Conservation (phyloP, 2,797 vertebrate genomes). For the Chrysocyon brachyurus region DNA sequence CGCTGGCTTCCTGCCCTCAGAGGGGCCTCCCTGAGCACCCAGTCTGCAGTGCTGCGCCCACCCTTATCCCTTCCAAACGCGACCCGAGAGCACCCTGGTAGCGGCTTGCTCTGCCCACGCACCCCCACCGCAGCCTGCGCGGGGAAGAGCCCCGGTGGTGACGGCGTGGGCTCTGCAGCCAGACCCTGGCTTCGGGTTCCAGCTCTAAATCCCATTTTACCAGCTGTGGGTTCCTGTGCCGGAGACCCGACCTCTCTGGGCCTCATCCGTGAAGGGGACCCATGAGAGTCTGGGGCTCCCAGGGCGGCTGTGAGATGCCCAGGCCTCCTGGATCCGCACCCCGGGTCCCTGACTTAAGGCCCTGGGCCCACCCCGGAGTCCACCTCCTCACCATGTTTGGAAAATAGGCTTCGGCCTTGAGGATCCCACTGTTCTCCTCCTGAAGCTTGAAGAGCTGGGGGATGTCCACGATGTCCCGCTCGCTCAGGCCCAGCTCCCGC, state of each 20-base stretch:
- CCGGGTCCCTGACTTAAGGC: neutral
- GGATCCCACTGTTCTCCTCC: rapidly evolving
- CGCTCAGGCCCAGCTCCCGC: conserved; percentile 91
- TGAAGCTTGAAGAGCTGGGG: conserved; percentile 92
- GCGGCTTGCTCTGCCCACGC: rapidly evolving
- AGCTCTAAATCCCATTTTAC: neutral
- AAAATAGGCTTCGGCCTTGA: conserved; percentile 90
- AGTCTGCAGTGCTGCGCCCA: neutral
- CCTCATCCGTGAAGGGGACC: neutral
- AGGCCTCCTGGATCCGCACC: neutral
- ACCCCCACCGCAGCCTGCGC: rapidly evolving
- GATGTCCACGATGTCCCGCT: conserved; percentile 94
- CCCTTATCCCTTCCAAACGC: rapidly evolving
- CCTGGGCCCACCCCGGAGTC: rapidly evolving
- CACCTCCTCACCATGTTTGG: conserved; percentile 92
- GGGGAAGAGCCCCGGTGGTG: neutral
- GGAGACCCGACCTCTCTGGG: neutral
- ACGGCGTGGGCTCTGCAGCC: neutral
- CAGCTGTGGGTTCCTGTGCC: neutral
- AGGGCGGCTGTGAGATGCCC: neutral
- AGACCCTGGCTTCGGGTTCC: neutral
- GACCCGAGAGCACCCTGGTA: rapidly evolving
- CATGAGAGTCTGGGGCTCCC: rapidly evolving
- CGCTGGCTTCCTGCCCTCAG: neutral
- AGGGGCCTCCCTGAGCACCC: neutral